Evolutionary conservation across 2,888 invertebrate genomes (phyloP), one percentile per base, ranked within the genome.

Genomic region (Rhingia rostrata): DNA sequence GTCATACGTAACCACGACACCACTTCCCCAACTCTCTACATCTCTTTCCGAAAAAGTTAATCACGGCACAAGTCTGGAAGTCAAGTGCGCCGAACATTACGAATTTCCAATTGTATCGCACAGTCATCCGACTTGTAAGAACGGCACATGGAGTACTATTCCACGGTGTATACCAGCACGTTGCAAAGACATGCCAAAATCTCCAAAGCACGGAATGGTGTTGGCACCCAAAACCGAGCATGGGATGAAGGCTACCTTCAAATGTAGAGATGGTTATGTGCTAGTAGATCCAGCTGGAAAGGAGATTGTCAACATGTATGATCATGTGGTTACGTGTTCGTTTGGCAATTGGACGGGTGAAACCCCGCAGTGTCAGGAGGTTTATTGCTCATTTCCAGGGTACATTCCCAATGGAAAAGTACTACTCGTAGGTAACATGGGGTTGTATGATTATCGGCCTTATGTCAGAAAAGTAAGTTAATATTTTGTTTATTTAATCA

Each of bases 211-310:
- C 88, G 99, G 99, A 0, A 97, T 98, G 95, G 98, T 99, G 4
- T 95, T 99, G 74, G 99, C 98, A 0, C 98, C 99, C 0, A 98
- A 98, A 90, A 97, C 97, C n/a, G 97, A 97, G 86, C 99, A 99
- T 89, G 98, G 98, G 0, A 97, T 98, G 96, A 95, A 95, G 89
- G 99, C 99, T 0, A 93, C 96, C 35, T 99, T 97, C 91, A 95
- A 96, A 86, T 99, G 99, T 90, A 96, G 97, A 88, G 98, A 99
- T 88, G 99, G 99, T 0, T 99, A 94, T 90, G 94, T 95, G 80
- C 92, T 98, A n/a, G 93, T 94, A 47, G 97, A 95, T 4, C 94
- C 94, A 6, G 88, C 91, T 67, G 93, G 94, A 49, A 92, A 92
- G 66, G 92, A 92, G 54, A 87, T 92, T 3, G 88, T 88, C 0